Evolutionary conservation across 2,797 vertebrate species (phyloP).

Genomic region (Sebastes cheni): DNA sequence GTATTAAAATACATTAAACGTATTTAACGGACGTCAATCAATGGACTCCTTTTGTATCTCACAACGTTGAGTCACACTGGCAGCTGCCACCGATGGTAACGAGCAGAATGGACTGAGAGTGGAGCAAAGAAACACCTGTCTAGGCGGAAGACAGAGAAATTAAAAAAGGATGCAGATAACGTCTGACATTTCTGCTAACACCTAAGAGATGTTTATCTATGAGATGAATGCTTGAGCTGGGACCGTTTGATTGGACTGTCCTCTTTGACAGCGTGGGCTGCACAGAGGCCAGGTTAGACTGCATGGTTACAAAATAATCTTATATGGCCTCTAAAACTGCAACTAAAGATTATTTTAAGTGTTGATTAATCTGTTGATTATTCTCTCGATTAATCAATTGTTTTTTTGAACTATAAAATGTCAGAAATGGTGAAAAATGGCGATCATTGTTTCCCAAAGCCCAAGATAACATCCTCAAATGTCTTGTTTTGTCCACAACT

Average conservation of each 20-base stretch:
- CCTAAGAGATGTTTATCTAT: conserved; percentile 58
- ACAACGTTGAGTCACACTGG: conserved; percentile 22
- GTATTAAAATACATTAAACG: background rate
- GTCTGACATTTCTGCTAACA: conserved; percentile 62
- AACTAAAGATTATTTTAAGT: too few species aligned
- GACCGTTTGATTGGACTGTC: conserved; percentile 46
- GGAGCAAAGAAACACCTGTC: conserved; percentile 35
- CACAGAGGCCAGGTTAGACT: background rate
- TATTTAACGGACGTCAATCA: conserved; percentile 16
- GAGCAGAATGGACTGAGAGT: conserved; percentile 3
- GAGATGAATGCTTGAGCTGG: conserved; percentile 50
- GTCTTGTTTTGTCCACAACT: too few species aligned
- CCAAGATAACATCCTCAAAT: too few species aligned
- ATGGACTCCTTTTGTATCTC: conserved; percentile 13
- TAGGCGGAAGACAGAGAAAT: conserved; percentile 44
- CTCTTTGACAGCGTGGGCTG: conserved; percentile 31
- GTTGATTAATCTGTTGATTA: too few species aligned
- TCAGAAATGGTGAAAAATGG: too few species aligned
- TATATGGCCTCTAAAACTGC: too few species aligned
- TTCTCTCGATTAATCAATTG: too few species aligned
- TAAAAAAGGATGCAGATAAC: conserved; percentile 62
- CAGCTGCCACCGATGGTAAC: conserved; percentile 21
- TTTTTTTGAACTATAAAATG: too few species aligned
- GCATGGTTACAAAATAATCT: background rate
- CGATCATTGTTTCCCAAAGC: too few species aligned